Conservation (phyloP, 2,113 vertebrate genomes). For the Aythya baeri region DNA sequence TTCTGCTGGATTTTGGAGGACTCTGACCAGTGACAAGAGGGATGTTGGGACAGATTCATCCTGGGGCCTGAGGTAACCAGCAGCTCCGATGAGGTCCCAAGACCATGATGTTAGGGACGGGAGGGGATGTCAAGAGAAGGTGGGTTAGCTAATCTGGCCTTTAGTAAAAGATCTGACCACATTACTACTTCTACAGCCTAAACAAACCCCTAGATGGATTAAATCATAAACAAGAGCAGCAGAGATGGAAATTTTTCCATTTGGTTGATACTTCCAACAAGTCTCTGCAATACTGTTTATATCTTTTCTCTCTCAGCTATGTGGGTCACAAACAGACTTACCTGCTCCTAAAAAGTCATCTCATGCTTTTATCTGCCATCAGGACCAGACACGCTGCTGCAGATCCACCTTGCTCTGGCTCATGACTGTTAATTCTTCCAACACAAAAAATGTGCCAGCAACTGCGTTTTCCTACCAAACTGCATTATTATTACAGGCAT, state of each 20-base stretch:
- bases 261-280: background rate
- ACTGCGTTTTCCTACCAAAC: background rate
- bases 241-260: rapidly evolving
- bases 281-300: background rate
- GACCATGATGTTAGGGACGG: background rate
- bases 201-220: background rate
- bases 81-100: background rate
- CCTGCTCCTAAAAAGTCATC: conserved; percentile 18
- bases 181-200: rapidly evolving
- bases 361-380: background rate
- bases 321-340: conserved; percentile 10
- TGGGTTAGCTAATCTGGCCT: background rate
- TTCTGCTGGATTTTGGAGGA: background rate
- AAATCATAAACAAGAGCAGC: background rate
- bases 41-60: background rate
- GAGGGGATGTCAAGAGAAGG: background rate
- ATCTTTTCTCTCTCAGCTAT: background rate
- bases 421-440: background rate
- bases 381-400: background rate
- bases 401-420: background rate
- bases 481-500: background rate
- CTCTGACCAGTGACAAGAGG: background rate
- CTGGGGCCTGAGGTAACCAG: background rate
- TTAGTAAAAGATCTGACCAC: background rate
- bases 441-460: background rate